Percentiles rank a stretch among this genome's conserved stretches.
Conservation (phyloP, 2,113 vertebrate genomes). For the Pteruthius melanotis region DNA sequence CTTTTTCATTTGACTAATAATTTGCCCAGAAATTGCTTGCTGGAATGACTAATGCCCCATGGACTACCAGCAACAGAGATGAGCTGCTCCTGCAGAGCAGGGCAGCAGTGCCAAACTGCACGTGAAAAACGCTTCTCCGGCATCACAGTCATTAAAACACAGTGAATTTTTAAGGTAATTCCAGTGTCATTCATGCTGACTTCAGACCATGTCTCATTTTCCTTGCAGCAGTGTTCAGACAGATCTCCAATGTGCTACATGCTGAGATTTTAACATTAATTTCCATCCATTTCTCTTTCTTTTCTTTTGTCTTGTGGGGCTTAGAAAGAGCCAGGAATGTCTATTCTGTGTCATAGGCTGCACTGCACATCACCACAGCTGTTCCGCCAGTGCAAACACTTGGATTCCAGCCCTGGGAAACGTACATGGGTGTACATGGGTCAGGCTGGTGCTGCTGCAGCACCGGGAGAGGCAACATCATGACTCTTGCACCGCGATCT, state of each 20-base stretch:
- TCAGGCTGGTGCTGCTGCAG: neutral
- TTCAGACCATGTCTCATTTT: neutral
- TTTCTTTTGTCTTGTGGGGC: neutral
- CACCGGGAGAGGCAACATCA: fast-evolving
- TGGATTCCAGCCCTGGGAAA: neutral
- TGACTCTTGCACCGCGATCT: fast-evolving
- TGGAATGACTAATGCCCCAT: neutral
- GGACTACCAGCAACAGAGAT: neutral
- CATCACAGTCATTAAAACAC: neutral
- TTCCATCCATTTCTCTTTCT: neutral
- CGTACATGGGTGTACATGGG: fast-evolving
- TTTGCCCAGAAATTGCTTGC: neutral
- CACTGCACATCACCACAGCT: neutral
- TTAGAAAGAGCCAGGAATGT: neutral
- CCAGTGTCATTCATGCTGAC: neutral
- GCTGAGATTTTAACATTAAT: neutral
- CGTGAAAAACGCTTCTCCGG: neutral
- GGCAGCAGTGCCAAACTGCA: neutral
- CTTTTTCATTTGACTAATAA: neutral
- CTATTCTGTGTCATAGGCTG: neutral
- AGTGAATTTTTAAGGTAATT: neutral
- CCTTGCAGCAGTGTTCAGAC: neutral
- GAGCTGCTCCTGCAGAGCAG: neutral
- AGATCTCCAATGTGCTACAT: neutral
- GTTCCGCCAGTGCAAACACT: neutral